A percentile compares a stretch with the other conserved stretches of the same genome.
phyloP scores from a whole-genome alignment of 2,797 vertebrate genomes.

The Tokudaia tokunoshimensis region DNA sequence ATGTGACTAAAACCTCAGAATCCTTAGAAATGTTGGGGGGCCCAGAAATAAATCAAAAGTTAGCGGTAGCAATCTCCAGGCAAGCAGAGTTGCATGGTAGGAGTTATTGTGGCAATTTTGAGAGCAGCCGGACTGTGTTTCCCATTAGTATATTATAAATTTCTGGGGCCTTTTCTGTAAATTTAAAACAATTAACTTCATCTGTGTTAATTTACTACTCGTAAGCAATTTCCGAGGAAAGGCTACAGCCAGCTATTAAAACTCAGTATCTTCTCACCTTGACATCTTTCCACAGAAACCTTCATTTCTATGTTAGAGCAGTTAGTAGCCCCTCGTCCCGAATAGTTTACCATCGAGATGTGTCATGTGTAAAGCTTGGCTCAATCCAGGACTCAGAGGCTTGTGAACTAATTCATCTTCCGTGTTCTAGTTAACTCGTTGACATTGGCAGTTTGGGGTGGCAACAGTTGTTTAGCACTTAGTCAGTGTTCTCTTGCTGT shows the following conservation, averaged over 20 bases:
- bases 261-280: constrained; percentile 31
- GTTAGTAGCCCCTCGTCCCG: not conserved
- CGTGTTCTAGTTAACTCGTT: not conserved
- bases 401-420: not conserved
- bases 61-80: not conserved
- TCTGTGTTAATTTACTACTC: constrained; percentile 31
- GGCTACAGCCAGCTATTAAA: not conserved
- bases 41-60: constrained; percentile 65
- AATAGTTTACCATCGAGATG: not conserved
- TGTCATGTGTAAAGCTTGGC: not conserved
- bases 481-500: not conserved
- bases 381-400: not conserved
- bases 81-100: not conserved
- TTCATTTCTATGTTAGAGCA: not conserved
- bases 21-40: constrained; percentile 55
- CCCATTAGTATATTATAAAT: constrained; percentile 12
- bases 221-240: constrained; percentile 4
- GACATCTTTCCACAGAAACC: constrained; percentile 38
- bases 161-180: not conserved
- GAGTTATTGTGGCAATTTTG: not conserved
- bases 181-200: constrained; percentile 61
- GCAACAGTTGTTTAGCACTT: not conserved
- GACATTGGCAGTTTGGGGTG: not conserved
- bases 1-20: not conserved
- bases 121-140: not conserved